A percentile compares a stretch with the other conserved stretches of the same genome.
phyloP scores from a whole-genome alignment of 2,888 invertebrate species.

The Lasioglossum calceatum region DNA sequence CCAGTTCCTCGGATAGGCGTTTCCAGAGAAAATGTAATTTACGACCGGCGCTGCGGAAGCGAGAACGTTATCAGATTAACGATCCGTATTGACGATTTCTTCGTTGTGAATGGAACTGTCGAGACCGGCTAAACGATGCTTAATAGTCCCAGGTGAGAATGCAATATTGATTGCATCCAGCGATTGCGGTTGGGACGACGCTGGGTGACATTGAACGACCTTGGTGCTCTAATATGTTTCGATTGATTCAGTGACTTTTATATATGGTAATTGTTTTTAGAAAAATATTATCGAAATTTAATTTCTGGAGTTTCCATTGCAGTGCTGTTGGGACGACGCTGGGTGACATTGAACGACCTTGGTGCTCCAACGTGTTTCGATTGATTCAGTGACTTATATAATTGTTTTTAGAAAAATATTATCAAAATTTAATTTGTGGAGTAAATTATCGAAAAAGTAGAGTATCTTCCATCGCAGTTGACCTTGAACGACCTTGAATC shows the following conservation, averaged over 20 bases:
- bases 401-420: too few species aligned
- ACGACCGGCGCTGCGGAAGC: conserved; percentile 1
- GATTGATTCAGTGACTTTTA: too few species aligned
- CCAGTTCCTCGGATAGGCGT: background rate
- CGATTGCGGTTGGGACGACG: background rate
- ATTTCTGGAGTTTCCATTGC: too few species aligned
- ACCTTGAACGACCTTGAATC: too few species aligned
- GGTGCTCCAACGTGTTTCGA: background rate
- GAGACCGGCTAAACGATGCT: background rate
- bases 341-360: background rate
- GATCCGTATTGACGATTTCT: background rate
- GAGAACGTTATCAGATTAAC: conserved; percentile 15
- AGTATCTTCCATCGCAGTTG: too few species aligned
- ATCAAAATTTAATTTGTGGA: too few species aligned
- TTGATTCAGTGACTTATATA: background rate
- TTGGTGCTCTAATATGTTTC: too few species aligned
- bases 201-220: too few species aligned
- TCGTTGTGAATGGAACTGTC: conserved; percentile 5
- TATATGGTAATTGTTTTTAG: too few species aligned
- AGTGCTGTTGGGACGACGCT: background rate
- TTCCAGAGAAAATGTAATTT: conserved; percentile 19
- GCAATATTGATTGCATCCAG: background rate
- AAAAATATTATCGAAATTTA: too few species aligned
- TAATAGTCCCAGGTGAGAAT: background rate
- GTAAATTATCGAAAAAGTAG: too few species aligned